Percentiles rank a stretch among this genome's conserved stretches.
Evolutionary conservation across 2,888 invertebrate species (phyloP).

Genomic region (Meteorus colon): DNA sequence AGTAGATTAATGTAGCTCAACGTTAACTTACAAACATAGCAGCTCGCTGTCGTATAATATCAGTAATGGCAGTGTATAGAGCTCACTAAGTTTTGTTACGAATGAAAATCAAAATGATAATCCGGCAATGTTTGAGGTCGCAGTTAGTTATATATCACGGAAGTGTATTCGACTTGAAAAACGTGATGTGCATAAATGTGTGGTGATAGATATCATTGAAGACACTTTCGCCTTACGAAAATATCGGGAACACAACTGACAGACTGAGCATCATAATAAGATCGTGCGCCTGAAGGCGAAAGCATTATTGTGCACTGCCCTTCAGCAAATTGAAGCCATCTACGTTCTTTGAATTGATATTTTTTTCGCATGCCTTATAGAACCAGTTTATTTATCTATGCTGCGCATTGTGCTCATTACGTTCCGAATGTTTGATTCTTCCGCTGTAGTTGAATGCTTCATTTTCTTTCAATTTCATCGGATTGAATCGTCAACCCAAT

Average conservation of each 20-base stretch:
- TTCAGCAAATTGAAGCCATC: not conserved
- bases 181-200: conserved; percentile 62
- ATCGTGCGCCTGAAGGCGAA: conserved; percentile 28
- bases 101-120: conserved; percentile 58
- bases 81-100: conserved; percentile 44
- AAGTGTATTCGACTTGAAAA: conserved; percentile 56
- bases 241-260: conserved; percentile 18
- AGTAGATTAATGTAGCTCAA: not conserved
- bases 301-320: conserved; percentile 24
- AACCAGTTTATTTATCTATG: not conserved
- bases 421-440: too few relatives aligned
- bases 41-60: conserved; percentile 8
- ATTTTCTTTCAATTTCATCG: too few relatives aligned
- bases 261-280: conserved; percentile 35
- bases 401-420: too few relatives aligned
- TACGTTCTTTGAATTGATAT: conserved; percentile 24
- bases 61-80: conserved; percentile 19
- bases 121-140: conserved; percentile 51
- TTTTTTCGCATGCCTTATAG: not conserved
- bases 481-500: too few relatives aligned
- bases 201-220: conserved; percentile 48
- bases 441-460: too few relatives aligned
- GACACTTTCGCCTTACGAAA: conserved; percentile 59
- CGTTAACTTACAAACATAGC: conserved; percentile 54
- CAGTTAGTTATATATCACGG: conserved; percentile 68